Evolutionary conservation across 2,888 invertebrate species (phyloP), one percentile per base, ranked within the genome.

Genomic region (Luperina testacea): DNA sequence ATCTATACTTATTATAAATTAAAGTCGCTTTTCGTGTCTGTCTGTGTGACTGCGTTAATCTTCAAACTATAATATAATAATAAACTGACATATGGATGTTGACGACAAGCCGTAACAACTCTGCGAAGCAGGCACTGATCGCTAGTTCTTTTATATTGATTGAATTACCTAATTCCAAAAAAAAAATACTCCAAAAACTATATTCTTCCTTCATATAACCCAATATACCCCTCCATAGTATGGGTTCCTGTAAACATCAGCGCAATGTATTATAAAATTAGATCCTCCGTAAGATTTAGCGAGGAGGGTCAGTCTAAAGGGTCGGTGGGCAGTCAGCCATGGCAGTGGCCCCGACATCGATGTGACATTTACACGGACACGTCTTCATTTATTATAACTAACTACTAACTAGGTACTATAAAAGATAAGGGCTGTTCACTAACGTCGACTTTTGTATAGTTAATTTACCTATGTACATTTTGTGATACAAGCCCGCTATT

Each of bases 351-450:
- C 84, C 84, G 86, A 90, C 90, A 81, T 85, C 87, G 77, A 88
- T 77, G 82, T 87, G 87, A 90, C 87, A 89, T 90, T 87, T 88
- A 87, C 85, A 88, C 86, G 80, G 85, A 83, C 83, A 77, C 72
- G 61, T 82, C 86, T 82, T 84, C 88, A 80, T 72, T 73, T 75
- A 73, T 85, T 78, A 84, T 82, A 78, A 81, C 38, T 75, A 73
- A 77, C n/a, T 73, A 38, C 38, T 38, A 38, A 38, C 38, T 38
- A 38, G 38, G 38, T 38, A 72, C 72, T 65, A 79, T 82, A 79
- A 72, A 71, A 76, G 38, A 42, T n/a, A 17, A 27, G 32, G 63
- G 32, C 9, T 61, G n/a, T 61, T 72, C 45, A 51, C 27, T 81
- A 27, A 24, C 15, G 11, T 81, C 20, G 15, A 0, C 4, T 53